Conservation (phyloP, 2,797 vertebrate genomes). For the Zenarchopterus dispar region DNA sequence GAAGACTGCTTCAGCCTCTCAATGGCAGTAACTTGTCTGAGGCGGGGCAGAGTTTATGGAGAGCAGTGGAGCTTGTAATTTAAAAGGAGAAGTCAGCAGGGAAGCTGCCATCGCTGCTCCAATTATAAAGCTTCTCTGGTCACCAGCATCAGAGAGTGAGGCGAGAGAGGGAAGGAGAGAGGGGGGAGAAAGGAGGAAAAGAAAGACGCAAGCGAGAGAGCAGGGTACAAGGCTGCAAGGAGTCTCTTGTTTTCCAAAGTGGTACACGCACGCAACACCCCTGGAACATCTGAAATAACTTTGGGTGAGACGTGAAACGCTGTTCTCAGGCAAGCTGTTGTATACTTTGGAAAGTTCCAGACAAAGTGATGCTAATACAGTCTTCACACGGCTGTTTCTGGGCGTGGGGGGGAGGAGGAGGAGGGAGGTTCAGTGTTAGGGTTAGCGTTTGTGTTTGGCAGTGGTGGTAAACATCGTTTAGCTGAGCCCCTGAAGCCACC, state of each 20-base stretch:
- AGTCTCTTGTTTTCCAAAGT: constrained; percentile 54
- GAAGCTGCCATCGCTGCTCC: constrained; percentile 85
- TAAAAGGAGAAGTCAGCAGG: constrained; percentile 80
- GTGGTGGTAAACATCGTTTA: constrained; percentile 76
- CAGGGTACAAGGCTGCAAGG: constrained; percentile 38
- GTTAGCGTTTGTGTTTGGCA: constrained; percentile 53
- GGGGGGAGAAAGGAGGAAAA: background rate
- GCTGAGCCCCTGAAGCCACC: constrained; percentile 67
- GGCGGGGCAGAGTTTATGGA: constrained; percentile 74
- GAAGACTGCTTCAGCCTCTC: constrained; percentile 52
- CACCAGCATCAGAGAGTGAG: constrained; percentile 62
- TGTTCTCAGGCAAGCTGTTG: no score
- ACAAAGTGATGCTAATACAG: constrained; percentile 24
- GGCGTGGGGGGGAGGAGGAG: background rate
- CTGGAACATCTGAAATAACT: constrained; percentile 44
- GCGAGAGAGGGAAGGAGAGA: constrained; percentile 25
- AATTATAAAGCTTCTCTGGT: constrained; percentile 86
- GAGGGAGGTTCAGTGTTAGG: constrained; percentile 24
- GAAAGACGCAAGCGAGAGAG: constrained; percentile 36
- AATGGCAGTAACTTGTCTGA: constrained; percentile 64
- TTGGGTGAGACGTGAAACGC: no score
- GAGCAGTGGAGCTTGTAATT: constrained; percentile 86
- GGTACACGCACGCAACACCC: constrained; percentile 36
- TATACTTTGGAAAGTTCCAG: constrained; percentile 25
- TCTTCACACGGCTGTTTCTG: constrained; percentile 7